A percentile compares a stretch with the other conserved stretches of the same genome.
phyloP scores from a whole-genome alignment of 2,888 invertebrate genomes.

The Tetheella fluctuosa region DNA sequence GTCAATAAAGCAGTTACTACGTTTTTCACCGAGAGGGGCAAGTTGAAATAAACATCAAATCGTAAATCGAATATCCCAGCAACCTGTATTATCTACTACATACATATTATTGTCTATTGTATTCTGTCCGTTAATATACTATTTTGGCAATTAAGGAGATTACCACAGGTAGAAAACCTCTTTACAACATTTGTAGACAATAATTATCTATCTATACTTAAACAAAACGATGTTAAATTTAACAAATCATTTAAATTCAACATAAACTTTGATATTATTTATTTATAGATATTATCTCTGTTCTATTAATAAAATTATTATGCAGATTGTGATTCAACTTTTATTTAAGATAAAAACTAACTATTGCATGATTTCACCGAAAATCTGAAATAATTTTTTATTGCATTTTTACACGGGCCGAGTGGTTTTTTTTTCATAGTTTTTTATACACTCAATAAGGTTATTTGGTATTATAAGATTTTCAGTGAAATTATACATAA shows the following conservation, averaged over 20 bases:
- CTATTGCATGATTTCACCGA: conserved; percentile 7
- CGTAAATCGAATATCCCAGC: not conserved
- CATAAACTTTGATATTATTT: conserved; percentile 14
- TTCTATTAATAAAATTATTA: conserved; percentile 47
- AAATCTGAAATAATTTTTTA: not conserved
- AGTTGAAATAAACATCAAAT: not conserved
- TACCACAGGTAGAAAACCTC: conserved; percentile 75
- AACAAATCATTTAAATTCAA: not conserved
- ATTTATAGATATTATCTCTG: conserved; percentile 16
- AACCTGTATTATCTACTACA: conserved; percentile 16
- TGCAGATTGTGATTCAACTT: conserved; percentile 36
- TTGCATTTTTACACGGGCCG: too few species aligned
- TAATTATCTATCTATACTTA: conserved; percentile 31
- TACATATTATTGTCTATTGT: conserved; percentile 31
- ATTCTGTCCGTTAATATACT: conserved; percentile 54
- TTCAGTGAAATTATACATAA: conserved; percentile 1
- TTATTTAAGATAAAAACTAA: conserved; percentile 33
- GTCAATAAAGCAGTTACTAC: not conserved
- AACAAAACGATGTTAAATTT: conserved; percentile 14
- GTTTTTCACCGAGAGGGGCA: not conserved
- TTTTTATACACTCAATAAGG: not conserved
- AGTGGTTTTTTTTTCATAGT: not conserved
- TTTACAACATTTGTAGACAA: conserved; percentile 39
- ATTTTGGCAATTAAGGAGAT: conserved; percentile 84
- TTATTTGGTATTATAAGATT: not conserved